These are phyloP conservation scores for Drosophila parvula DNA, from an alignment of 1,140 invertebrate species.

Conservation along the genomic window DNA sequence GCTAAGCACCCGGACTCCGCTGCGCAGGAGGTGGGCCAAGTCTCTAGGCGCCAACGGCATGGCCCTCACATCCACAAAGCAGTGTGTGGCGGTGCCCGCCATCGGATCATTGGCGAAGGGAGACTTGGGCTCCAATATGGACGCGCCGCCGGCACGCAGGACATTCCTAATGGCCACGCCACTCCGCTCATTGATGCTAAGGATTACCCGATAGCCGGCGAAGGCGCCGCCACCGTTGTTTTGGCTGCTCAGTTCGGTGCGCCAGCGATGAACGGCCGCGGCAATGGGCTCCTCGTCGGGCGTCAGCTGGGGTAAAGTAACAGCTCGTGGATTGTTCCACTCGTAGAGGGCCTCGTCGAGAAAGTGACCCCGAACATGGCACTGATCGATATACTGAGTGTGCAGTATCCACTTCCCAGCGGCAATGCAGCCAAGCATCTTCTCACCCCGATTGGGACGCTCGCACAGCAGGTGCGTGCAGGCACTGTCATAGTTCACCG, in stretches of 20 bases:
- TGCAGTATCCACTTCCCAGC: constrained; percentile 95
- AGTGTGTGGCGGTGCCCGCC: constrained; percentile 63
- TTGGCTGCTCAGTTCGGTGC: constrained; percentile 76
- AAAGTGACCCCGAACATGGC: constrained; percentile 87
- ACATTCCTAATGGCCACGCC: constrained; percentile 88
- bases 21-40: constrained; percentile 40
- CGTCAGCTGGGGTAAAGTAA: constrained; percentile 84
- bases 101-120: constrained; percentile 55
- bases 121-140: constrained; percentile 85
- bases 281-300: constrained; percentile 85
- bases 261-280: constrained; percentile 88
- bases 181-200: constrained; percentile 88
- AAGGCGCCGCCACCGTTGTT: constrained; percentile 85
- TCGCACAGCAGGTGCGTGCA: constrained; percentile 92
- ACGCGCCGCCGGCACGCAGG: constrained; percentile 89
- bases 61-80: constrained; percentile 74
- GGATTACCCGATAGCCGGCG: constrained; percentile 87
- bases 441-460: constrained; percentile 92
- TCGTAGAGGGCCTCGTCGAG: constrained; percentile 92
- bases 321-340: constrained; percentile 89
- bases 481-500: constrained; percentile 86
- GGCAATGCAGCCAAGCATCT: constrained; percentile 92
- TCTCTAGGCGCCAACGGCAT: constrained; percentile 53
- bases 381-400: constrained; percentile 90
- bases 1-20: constrained; percentile 60